Base-by-base conservation (phyloP, 2,797 vertebrate genomes). In the Schizopygopsis malacanthus region DNA sequence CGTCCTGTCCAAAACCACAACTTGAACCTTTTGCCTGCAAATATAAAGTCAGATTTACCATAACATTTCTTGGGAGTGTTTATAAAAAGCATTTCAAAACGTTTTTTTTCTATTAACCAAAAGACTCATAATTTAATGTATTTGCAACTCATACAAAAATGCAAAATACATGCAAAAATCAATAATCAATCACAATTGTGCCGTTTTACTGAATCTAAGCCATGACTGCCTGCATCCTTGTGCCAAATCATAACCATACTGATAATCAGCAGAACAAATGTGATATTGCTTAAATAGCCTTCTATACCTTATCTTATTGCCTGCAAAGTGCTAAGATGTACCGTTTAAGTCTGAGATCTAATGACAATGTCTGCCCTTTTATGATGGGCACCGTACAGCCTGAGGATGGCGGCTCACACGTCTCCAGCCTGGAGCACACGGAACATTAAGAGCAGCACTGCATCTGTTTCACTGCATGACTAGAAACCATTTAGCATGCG, bases 321-420 rank as follows among this genome's bases (percentile, higher is more conserved):
- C 56, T 65, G 39, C 22, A 67, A 79, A 82, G 50, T 54, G 50
- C 9, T 63, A 80, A 75, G 79, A 59, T 59, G 52, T 25, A 84
- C 41, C 13, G 37, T 71, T 77, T 70, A 88, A 50, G 45, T 59
- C 78, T 75, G 81, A 79, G 67, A 87, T 85, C 56, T 81, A 85
- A 85, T 85, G 83, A 78, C 82, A 81, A 87, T 45, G 70, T 85
- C 33, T 79, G 59, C 76, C 78, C 41, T 85, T 86, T 52, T 25
- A 71, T 83, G 86, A 89, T 67, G 63, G 78, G 73, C 77, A 54
- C 39, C 4, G 28, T 61, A 37, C 50, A 50, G 70, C 89, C 80
- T 73, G 72, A 83, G 85, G 69, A 85, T 63, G 28, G 18, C 25
- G 56, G 81, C 59, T 75, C 75, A 52, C 18, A 37, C 20, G 41